Percentiles rank a stretch among this genome's conserved stretches.
Evolutionary conservation across 2,888 invertebrate species (phyloP).

Genomic region (Ceraclea dissimilis): DNA sequence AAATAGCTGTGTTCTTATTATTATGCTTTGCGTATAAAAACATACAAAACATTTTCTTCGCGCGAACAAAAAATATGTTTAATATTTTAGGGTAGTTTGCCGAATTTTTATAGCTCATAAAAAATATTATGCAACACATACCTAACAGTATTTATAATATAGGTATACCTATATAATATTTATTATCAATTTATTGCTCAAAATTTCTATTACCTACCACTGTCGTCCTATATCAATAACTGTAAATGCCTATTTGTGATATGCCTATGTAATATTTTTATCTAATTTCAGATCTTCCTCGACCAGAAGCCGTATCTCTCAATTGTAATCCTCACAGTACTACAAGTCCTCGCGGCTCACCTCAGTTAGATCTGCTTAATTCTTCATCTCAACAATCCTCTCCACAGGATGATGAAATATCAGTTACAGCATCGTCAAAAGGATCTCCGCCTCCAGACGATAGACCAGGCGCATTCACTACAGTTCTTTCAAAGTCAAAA

Average conservation of each 20-base stretch:
- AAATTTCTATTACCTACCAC: too few relatives aligned
- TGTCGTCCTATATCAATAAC: too few relatives aligned
- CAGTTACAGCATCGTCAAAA: constrained; percentile 51
- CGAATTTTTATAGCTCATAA: too few relatives aligned
- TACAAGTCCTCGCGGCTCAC: constrained; percentile 61
- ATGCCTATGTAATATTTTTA: too few relatives aligned
- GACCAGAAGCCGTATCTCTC: constrained; percentile 17
- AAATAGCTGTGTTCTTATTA: neutral
- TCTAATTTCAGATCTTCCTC: constrained; percentile 11
- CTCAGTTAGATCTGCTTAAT: constrained; percentile 31
- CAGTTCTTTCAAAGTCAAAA: constrained; percentile 36
- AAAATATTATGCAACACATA: too few relatives aligned
- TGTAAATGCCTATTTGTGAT: too few relatives aligned
- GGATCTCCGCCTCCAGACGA: constrained; percentile 45
- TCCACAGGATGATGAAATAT: constrained; percentile 54
- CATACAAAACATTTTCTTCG: too few relatives aligned
- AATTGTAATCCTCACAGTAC: constrained; percentile 60
- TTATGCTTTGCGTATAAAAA: too few relatives aligned
- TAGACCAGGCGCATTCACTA: constrained; percentile 49
- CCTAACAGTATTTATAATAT: neutral
- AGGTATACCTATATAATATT: neutral
- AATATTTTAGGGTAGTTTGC: too few relatives aligned
- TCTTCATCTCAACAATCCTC: constrained; percentile 41
- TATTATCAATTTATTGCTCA: neutral
- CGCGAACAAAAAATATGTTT: too few relatives aligned